Conservation (phyloP, 2,888 invertebrate species). For the Perizoma flavofasciatum region DNA sequence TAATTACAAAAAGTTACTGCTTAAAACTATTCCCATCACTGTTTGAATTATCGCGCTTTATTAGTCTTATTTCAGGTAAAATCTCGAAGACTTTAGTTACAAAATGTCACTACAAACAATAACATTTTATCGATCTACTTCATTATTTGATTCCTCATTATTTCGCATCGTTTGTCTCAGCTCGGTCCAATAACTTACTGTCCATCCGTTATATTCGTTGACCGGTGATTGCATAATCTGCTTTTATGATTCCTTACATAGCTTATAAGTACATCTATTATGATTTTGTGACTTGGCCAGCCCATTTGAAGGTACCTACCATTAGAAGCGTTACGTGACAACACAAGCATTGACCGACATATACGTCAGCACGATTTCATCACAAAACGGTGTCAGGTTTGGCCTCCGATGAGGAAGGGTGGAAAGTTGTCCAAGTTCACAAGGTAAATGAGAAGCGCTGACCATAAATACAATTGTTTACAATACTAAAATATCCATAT, state of each 20-base stretch:
- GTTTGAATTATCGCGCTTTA: no score
- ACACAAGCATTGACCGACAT: constrained; percentile 77
- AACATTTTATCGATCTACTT: no score
- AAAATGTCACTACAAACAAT: no score
- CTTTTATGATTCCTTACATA: background rate
- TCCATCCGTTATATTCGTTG: background rate
- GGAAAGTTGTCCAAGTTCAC: constrained; percentile 28
- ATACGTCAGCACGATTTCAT: constrained; percentile 34
- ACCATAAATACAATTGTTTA: constrained; percentile 6
- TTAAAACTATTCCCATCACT: no score
- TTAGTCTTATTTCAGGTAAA: no score
- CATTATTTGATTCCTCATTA: background rate
- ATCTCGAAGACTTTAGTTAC: no score
- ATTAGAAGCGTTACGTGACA: constrained; percentile 55
- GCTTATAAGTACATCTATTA: constrained; percentile 4
- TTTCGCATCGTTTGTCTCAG: background rate
- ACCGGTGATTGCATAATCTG: background rate
- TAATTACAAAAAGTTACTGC: constrained; percentile 4
- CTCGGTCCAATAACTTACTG: background rate
- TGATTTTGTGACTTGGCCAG: constrained; percentile 10
- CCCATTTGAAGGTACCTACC: constrained; percentile 9
- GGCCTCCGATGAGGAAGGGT: constrained; percentile 28
- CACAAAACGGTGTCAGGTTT: constrained; percentile 23
- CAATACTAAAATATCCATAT: background rate
- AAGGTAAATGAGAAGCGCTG: constrained; percentile 15